Evolutionary conservation across 1,140 invertebrate species (phyloP).

Genomic region (Atta cephalotes): DNA sequence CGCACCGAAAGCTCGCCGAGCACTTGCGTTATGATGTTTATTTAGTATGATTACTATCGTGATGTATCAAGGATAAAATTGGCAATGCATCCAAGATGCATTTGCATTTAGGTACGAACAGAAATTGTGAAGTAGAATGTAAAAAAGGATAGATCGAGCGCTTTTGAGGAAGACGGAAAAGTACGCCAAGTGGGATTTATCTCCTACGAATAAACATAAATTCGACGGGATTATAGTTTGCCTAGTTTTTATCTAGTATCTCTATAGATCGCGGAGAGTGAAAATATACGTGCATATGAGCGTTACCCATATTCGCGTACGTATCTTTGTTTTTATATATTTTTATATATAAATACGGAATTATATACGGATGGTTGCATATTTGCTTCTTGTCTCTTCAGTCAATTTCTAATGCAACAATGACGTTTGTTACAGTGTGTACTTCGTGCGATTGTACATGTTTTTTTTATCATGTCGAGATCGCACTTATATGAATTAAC

Average conservation of each 20-base stretch:
- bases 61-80: neutral
- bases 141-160: neutral
- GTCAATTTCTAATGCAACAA: constrained; percentile 1
- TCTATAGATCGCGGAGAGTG: neutral
- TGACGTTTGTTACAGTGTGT: neutral
- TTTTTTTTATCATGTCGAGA: neutral
- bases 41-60: constrained; percentile 38
- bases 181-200: neutral
- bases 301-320: neutral
- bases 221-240: neutral
- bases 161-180: neutral
- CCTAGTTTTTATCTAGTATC: neutral
- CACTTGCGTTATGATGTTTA: constrained; percentile 32
- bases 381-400: neutral
- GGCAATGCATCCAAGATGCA: neutral
- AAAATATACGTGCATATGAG: neutral
- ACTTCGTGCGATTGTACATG: neutral
- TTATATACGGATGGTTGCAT: neutral
- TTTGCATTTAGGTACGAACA: neutral
- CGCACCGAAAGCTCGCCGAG: constrained; percentile 18
- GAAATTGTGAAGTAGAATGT: neutral
- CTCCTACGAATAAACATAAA: constrained; percentile 3
- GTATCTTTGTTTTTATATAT: neutral
- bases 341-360: neutral
- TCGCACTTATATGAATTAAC: neutral